Evolutionary conservation across 2,888 invertebrate species (phyloP), one percentile per base, ranked within the genome.

Genomic region (Rugalucina vietnamica): DNA sequence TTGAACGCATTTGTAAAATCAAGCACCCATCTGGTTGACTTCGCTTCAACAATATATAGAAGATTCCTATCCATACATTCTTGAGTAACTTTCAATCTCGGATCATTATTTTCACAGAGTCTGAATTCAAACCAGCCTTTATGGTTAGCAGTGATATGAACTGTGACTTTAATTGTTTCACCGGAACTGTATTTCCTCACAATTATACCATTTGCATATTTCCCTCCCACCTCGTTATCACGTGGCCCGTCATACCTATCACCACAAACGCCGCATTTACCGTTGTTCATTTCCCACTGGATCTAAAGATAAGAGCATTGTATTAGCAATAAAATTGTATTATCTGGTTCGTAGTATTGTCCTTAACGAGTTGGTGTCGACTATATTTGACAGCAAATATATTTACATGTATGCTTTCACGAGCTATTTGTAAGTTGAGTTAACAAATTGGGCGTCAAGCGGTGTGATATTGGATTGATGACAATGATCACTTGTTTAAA

Each of bases 31-130:
- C 86, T 71, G 3, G 84, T 85, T n/a, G 49, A 32, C 0, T 73
- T 71, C 0, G 82, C 82, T 34, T 57, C 70, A 21, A 71, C 76
- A 32, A 85, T 73, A 12, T 69, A n/a, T 10, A 91, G 76, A 3
- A 89, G 69, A 70, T 90, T 80, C 65, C 88, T 74, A 76, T 93
- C 89, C 65, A 94, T 85, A 81, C 94, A 94, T 0, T 88, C 85
- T 65, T 93, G 91, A 0, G 88, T 90, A 18, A 91, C 91, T 21
- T 82, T 86, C 24, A 43, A 60, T 24, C 14, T 37, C 0, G 39
- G 71, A 21, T 70, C 74, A 36, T 86, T 73, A 39, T 86, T 86
- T 32, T 81, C 76, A 60, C 86, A 86, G 8, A 86, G 74, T 24
- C 81, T 60, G 49, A 83, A 86, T 36, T 86, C 83, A 54, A 86